Base-by-base conservation (phyloP, 2,113 vertebrate species). In the Anguilla rostrata region DNA sequence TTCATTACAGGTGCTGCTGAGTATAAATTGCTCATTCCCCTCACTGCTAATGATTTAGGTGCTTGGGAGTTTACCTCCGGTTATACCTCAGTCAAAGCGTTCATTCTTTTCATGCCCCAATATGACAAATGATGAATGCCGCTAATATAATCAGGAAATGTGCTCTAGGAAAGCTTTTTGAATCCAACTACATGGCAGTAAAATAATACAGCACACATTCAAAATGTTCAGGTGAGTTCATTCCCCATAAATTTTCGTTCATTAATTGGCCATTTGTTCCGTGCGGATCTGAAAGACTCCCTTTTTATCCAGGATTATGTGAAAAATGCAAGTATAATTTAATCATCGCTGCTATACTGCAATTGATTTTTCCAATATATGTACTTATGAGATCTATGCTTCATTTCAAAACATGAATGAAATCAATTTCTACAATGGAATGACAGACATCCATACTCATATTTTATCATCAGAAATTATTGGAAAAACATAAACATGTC, bases 121-220 rank as follows among this genome's bases (percentile, higher is more conserved):
- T 34, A 80, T 57, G 49, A 39, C 79, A 81, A 80, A 57, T 81
- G 78, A 85, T 57, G 39, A 41, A 85, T 57, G 78, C 26, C 34
- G 60, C 78, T 41, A 81, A 80, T 80, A 85, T 80, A 85, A 34
- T 85, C 43, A 39, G 8, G 34, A 79, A 56, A 82, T 82, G 14
- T 5, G 78, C 40, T 41, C 5, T 0, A 39, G 78, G 71, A 75
- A 75, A 75, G 26, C 9, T n/a, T 75, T 75, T 34, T 12, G 8
- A 71, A 34, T 29, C n/a, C n/a, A 14, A 11, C 71, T n/a, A 2
- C 11, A 12, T 34, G 29, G 9, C 11, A 7, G n/a, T 75, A 75
- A n/a, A 75, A 3, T 5, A 75, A 75, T 75, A 29, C 71, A 34
- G 26, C 11, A 12, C 26, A 75, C 34, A 75, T 12, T 34, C 71